phyloP scores from a whole-genome alignment of 1,140 invertebrate species.

The Bombus waltoni region DNA sequence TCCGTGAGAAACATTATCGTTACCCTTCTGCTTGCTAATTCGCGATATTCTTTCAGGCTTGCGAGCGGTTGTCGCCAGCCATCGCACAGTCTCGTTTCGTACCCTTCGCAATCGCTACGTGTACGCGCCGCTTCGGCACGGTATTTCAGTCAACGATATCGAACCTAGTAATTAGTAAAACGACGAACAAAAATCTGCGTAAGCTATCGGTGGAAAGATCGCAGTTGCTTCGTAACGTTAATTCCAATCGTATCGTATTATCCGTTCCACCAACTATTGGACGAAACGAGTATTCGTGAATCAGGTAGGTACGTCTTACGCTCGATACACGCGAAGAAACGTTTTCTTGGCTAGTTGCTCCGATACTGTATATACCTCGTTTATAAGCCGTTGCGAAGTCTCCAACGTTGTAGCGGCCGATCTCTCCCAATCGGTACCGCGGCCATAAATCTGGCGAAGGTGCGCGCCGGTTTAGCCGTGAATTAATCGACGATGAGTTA shows the following conservation, averaged over 20 bases:
- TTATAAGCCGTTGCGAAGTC: slow-evolving; percentile 40
- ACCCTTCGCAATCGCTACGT: background rate
- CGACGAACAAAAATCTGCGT: background rate
- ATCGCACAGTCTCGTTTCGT: background rate
- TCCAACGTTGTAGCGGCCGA: slow-evolving; percentile 21
- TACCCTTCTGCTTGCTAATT: slow-evolving; percentile 2
- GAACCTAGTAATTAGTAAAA: background rate
- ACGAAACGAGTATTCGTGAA: background rate
- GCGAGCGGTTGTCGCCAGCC: background rate
- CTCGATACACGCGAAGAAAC: background rate
- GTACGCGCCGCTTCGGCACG: background rate
- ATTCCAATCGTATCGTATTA: background rate
- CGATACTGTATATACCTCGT: slow-evolving; percentile 12
- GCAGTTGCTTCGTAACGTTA: background rate
- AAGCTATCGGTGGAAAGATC: background rate
- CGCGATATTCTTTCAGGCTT: background rate
- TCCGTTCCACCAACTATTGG: background rate
- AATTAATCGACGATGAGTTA: slow-evolving; percentile 52
- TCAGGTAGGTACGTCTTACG: background rate
- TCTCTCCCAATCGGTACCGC: slow-evolving; percentile 25
- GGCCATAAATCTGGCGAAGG: slow-evolving; percentile 52
- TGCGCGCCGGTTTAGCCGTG: slow-evolving; percentile 28
- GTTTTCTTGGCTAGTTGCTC: slow-evolving; percentile 2
- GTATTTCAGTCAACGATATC: slow-evolving; percentile 7
- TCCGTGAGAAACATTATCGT: slow-evolving; percentile 44